phyloP scores from a whole-genome alignment of 2,113 vertebrate species.

The Crypturellus undulatus region DNA sequence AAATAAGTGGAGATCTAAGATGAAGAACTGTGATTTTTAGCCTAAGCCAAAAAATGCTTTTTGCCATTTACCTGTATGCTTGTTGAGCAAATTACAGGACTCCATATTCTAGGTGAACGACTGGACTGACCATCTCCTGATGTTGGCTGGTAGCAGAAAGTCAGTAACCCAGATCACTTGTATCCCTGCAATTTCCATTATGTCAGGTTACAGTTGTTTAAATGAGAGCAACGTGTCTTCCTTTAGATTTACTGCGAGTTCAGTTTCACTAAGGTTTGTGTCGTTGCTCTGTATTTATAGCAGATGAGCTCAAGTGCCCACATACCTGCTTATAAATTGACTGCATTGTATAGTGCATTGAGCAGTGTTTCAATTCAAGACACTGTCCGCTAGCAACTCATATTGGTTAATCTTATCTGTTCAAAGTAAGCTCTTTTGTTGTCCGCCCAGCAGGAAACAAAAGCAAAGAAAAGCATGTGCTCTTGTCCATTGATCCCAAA shows the following conservation, averaged over 20 bases:
- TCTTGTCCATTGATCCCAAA: background rate
- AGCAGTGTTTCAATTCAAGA: background rate
- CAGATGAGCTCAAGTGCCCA: background rate
- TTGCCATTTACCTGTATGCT: background rate
- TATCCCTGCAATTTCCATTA: accelerated
- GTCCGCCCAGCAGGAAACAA: conserved; percentile 31
- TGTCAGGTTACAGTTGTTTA: background rate
- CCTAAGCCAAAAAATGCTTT: background rate
- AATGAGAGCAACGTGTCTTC: background rate
- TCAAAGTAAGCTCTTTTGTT: background rate
- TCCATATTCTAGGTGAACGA: background rate
- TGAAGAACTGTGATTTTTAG: conserved; percentile 20
- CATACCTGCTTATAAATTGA: background rate
- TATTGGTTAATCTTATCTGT: background rate
- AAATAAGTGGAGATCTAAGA: background rate
- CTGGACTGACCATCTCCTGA: accelerated
- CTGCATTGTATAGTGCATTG: accelerated
- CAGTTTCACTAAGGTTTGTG: background rate
- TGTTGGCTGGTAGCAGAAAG: background rate
- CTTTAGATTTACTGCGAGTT: background rate
- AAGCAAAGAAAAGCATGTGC: background rate
- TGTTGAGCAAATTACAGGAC: background rate
- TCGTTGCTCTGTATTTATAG: background rate
- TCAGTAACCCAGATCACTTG: background rate
- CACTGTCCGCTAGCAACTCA: background rate